phyloP scores from a whole-genome alignment of 2,797 vertebrate genomes.

The Pangasius macronema region DNA sequence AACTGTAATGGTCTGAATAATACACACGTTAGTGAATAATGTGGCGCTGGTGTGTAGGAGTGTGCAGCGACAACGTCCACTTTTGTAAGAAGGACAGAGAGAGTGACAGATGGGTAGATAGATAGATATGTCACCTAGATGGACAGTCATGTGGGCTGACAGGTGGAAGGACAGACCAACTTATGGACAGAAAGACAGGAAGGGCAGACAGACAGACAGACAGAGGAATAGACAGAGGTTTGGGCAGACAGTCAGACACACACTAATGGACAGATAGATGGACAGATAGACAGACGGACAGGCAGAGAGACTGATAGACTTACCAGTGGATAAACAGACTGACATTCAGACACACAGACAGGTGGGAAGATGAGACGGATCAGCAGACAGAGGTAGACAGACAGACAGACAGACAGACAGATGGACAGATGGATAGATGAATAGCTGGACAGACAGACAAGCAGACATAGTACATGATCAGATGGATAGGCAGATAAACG shows the following conservation, averaged over 20 bases:
- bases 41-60: too few species aligned
- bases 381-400: background rate
- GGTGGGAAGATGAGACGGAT: background rate
- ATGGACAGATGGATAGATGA: too few species aligned
- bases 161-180: background rate
- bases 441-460: too few species aligned
- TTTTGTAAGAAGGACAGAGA: background rate
- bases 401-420: background rate
- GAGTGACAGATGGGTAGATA: background rate
- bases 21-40: background rate
- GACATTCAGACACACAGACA: background rate
- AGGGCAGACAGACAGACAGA: background rate
- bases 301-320: background rate
- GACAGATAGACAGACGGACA: too few species aligned
- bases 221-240: too few species aligned
- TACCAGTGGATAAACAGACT: too few species aligned
- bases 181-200: background rate
- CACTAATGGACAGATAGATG: too few species aligned
- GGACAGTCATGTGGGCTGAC: background rate
- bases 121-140: background rate
- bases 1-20: background rate
- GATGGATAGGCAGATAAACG: too few species aligned
- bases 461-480: too few species aligned
- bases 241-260: too few species aligned
- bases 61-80: too few species aligned